These are phyloP conservation scores for Balaenoptera acutorostrata DNA, from an alignment of 2,113 vertebrate genomes.

Conservation along the genomic window DNA sequence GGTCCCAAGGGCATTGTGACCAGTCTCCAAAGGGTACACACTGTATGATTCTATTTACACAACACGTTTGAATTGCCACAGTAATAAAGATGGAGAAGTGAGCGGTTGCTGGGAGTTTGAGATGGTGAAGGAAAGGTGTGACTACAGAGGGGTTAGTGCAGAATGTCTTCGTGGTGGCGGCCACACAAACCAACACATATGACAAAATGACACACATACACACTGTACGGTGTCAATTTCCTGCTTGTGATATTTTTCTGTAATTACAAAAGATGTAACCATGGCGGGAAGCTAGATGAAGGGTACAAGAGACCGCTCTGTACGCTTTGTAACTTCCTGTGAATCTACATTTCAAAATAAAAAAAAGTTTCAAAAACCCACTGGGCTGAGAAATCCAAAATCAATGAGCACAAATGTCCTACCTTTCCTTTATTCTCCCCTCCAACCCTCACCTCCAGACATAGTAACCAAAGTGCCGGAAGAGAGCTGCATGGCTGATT, in stretches of 20 bases:
- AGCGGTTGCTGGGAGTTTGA: background rate
- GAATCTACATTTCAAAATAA: background rate
- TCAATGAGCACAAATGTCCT: background rate
- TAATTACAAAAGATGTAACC: background rate
- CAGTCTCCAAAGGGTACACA: background rate
- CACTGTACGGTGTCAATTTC: background rate
- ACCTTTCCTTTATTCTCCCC: background rate
- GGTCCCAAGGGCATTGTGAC: background rate
- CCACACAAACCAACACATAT: background rate
- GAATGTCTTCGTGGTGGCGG: background rate
- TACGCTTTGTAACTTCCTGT: background rate
- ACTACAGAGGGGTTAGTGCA: background rate
- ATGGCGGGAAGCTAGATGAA: background rate
- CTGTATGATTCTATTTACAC: background rate
- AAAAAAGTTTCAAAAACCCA: background rate
- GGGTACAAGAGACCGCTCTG: background rate
- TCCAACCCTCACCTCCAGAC: background rate
- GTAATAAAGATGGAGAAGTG: background rate
- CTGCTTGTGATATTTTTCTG: background rate
- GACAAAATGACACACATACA: background rate
- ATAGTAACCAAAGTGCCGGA: background rate
- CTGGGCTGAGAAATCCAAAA: background rate
- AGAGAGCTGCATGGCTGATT: background rate
- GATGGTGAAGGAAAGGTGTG: background rate
- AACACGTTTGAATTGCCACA: background rate